Evolutionary conservation across 2,888 invertebrate species (phyloP), one percentile per base, ranked within the genome.

Genomic region (Tipula vernalis): DNA sequence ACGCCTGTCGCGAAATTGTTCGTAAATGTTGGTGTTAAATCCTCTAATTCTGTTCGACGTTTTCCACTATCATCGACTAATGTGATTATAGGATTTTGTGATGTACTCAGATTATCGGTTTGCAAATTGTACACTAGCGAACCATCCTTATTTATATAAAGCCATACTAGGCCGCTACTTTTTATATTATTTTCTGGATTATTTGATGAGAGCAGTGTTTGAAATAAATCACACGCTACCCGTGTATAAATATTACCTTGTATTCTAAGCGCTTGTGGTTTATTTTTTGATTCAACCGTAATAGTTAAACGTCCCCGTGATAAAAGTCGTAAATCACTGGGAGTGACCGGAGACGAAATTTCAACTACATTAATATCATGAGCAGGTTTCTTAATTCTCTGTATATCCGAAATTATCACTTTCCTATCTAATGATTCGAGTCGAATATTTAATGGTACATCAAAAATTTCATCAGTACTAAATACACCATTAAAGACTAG

Each of bases 401-500:
- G 93, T 47, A 93, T 90, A 91, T 97, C 96, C 89, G 95, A 94
- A 87, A 96, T 92, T 57, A 96, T 94, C 89, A 94, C 94, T 89
- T 95, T 95, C 88, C 95, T 95, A 87, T 96, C 96, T 3, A 94
- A 93, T 88, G 95, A 91, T 86, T 95, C 95, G 83, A 97, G 92
- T 5, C 94, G 93, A 0, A 97, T 93, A 88, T 94, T 94, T 8
- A 97, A 92, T 0, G 95, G 93, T 2, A 95, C 95, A 89, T 96
- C 94, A 41, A 92, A 90, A 0, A 93, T 92, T 87, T 95, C 94
- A 85, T 93, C 93, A 0, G 94, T 92, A 0, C 94, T 92, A 88
- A 97, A 96, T 2, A 97, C 93, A 10, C 97, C 97, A 89, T 96
- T 97, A 90, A 97, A 97, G 0, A 96, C 94, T 3, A 97, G 91